These are phyloP conservation scores for Halesus radiatus DNA, from an alignment of 1,140 invertebrate genomes.

Conservation along the genomic window DNA sequence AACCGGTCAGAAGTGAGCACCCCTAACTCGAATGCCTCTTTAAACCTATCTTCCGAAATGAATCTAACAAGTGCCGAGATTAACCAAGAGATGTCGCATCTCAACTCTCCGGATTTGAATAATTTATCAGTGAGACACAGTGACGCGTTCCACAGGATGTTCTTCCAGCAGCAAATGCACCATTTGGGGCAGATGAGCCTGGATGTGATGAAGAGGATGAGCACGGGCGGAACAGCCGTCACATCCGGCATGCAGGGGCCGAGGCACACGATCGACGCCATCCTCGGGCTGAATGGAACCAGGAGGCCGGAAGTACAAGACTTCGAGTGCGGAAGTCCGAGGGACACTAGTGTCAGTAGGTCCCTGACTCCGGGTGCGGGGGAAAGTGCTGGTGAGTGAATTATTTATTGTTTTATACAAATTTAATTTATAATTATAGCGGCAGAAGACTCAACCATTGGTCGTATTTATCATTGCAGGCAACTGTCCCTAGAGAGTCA, in stretches of 20 bases:
- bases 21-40: conserved; percentile 38
- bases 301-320: conserved; percentile 51
- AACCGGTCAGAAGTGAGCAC: conserved; percentile 47
- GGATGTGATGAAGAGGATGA: conserved; percentile 53
- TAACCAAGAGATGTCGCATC: not conserved
- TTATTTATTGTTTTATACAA: not conserved
- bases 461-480: too few relatives aligned
- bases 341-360: conserved; percentile 46
- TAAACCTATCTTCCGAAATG: conserved; percentile 10
- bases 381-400: conserved; percentile 55
- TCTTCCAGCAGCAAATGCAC: conserved; percentile 55
- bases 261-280: conserved; percentile 66
- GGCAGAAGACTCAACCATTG: too few relatives aligned
- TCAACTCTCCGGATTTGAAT: conserved; percentile 19
- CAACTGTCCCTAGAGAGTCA: too few relatives aligned
- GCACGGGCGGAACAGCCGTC: conserved; percentile 26
- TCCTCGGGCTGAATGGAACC: conserved; percentile 61
- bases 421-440: not conserved
- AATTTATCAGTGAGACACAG: conserved; percentile 25
- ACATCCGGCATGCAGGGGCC: conserved; percentile 58
- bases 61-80: conserved; percentile 1
- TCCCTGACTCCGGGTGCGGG: conserved; percentile 51
- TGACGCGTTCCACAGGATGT: conserved; percentile 53
- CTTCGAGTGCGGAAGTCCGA: conserved; percentile 50
- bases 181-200: conserved; percentile 47